Base-by-base conservation (phyloP, 2,888 invertebrate genomes). In the Thera britannica region DNA sequence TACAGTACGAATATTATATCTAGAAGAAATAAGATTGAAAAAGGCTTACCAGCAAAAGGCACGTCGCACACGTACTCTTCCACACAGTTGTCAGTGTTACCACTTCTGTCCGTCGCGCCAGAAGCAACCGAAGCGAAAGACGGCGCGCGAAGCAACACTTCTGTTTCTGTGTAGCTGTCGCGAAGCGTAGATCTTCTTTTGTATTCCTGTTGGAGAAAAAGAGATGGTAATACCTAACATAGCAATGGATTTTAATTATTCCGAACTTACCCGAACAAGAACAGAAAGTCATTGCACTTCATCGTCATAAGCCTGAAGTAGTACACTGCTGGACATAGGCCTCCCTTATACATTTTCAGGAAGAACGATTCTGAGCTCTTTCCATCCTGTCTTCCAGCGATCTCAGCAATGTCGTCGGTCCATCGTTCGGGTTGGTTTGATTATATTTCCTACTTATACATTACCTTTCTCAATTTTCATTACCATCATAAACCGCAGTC, bases 11-110 rank as follows among this genome's bases (percentile, higher is more conserved):
- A 51, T 23, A 12, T 51, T 2, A 0, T 34, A 23, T 23, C 2
- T 34, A 34, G 2, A 36, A 38, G 7, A 3, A 9, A 51, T 36
- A 48, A 38, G 23, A 23, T 36, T 51, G 5, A 51, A 48, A 58
- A 11, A 58, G 6, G 66, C 94, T 95, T 90, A 97, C 97, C 97
- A 90, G 97, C 97, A 93, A 97, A 98, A 72, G 98, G 97, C 72
- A 96, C 96, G 86, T 98, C 98, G 71, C 97, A 96, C 75, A 97
- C 96, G 87, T 96, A 97, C 89, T 97, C 97, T 89, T 97, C 97
- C 68, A 97, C 96, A 80, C 95, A 96, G 93, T 96, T 96, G 90
- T 97, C 97, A 5, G 96, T 96, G 75, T 96, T 96, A 75, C 97
- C 96, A 84, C 97, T 97, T 86, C 97, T 96, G 68, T 97, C 95